These are phyloP conservation scores for Malurus cyaneus DNA, from an alignment of 2,113 vertebrate genomes.

Conservation along the genomic window DNA sequence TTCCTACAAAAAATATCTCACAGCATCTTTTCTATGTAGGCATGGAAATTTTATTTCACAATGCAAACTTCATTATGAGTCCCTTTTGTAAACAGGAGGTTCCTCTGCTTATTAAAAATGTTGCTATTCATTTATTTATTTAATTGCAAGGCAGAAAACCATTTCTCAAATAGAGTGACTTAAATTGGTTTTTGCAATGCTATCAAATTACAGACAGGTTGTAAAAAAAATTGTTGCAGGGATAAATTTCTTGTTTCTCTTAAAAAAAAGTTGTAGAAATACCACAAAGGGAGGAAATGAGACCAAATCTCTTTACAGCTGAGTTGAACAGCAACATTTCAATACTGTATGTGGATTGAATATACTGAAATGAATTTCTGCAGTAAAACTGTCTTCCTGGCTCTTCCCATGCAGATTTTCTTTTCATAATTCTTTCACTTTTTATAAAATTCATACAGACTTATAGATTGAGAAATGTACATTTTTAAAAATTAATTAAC, in stretches of 20 bases:
- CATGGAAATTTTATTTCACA: neutral
- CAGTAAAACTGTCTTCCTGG: neutral
- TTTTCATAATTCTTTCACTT: neutral
- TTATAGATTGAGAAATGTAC: neutral
- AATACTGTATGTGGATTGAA: neutral
- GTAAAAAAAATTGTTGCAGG: neutral
- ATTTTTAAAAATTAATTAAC: neutral
- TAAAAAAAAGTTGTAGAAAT: neutral
- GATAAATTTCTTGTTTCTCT: neutral
- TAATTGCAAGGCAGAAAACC: neutral
- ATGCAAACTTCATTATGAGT: neutral
- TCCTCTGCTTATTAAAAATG: neutral
- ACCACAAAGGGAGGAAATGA: neutral
- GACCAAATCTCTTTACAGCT: neutral
- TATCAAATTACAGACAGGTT: neutral
- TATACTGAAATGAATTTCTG: neutral
- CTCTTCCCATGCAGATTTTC: neutral
- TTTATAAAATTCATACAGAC: neutral
- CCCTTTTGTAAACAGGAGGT: neutral
- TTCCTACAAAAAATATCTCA: neutral
- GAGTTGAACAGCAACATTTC: neutral
- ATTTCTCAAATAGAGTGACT: neutral
- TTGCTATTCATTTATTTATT: neutral
- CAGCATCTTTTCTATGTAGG: neutral
- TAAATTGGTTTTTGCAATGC: neutral